Conservation (phyloP, 2,797 vertebrate genomes). For the Allobates femoralis region DNA sequence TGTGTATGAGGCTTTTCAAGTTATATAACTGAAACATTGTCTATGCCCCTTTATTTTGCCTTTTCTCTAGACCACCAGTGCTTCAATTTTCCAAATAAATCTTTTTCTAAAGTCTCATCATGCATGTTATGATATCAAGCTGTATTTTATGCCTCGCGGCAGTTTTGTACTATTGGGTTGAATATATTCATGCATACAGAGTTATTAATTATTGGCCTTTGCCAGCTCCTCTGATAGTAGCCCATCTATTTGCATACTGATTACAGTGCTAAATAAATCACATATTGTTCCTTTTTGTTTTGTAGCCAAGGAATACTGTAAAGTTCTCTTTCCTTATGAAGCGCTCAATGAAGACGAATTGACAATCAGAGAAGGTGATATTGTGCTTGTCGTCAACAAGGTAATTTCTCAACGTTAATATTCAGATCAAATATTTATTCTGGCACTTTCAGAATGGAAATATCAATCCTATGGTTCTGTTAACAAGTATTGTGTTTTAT, state of each 20-base stretch:
- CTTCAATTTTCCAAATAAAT: background rate
- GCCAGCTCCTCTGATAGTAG: background rate
- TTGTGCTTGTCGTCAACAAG: slow-evolving; percentile 92
- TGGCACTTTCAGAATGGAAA: slow-evolving; percentile 1
- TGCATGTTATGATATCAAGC: background rate
- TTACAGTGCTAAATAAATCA: slow-evolving; percentile 24
- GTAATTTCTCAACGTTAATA: slow-evolving; percentile 72
- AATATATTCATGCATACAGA: background rate
- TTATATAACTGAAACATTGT: background rate
- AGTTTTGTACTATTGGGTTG: background rate
- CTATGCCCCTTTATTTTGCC: background rate
- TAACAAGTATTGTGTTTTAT: background rate
- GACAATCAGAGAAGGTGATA: slow-evolving; percentile 94
- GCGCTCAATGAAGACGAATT: slow-evolving; percentile 96
- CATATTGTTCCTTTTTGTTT: slow-evolving; percentile 63
- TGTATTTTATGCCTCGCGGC: background rate
- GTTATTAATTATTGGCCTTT: slow-evolving; percentile 1
- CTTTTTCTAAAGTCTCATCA: background rate
- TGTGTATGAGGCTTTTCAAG: too few relatives aligned
- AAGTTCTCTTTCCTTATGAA: slow-evolving; percentile 96
- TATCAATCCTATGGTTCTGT: background rate
- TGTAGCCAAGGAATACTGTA: slow-evolving; percentile 93
- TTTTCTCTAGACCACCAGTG: background rate
- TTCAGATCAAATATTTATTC: background rate
- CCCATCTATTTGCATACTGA: slow-evolving; percentile 4